A percentile compares a stretch with the other conserved stretches of the same genome.
Conservation (phyloP, 2,888 invertebrate species). For the Baronia brevicornis region DNA sequence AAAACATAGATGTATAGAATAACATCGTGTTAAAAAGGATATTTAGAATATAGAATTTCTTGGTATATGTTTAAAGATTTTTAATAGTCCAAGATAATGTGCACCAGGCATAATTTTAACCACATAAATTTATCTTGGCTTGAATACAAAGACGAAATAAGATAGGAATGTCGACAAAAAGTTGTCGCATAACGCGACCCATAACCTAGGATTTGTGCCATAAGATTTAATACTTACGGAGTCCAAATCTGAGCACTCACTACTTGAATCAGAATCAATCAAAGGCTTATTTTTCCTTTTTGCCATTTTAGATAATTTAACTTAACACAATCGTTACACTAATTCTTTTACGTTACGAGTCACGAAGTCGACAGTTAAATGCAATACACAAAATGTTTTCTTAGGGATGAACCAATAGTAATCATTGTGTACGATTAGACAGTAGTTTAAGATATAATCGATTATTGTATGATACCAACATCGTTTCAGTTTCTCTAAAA, state of each 20-base stretch:
- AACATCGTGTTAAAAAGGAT: conserved; percentile 21
- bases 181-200: conserved; percentile 28
- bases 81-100: conserved; percentile 26
- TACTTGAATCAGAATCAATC: conserved; percentile 89
- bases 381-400: conserved; percentile 18
- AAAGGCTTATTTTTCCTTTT: conserved; percentile 89
- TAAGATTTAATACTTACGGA: conserved; percentile 80
- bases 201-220: conserved; percentile 40
- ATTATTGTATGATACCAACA: too few species aligned
- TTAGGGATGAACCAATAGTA: too few species aligned
- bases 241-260: conserved; percentile 88
- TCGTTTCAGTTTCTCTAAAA: too few species aligned
- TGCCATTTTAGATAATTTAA: conserved; percentile 75
- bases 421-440: too few species aligned
- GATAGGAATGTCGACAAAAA: conserved; percentile 52
- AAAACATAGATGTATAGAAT: conserved; percentile 22
- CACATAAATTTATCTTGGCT: conserved; percentile 57
- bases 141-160: conserved; percentile 56
- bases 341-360: conserved; percentile 24
- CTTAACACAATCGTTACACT: conserved; percentile 21
- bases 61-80: conserved; percentile 7
- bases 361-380: conserved; percentile 29
- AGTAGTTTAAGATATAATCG: too few species aligned
- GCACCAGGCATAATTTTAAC: conserved; percentile 40
- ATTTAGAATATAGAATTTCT: conserved; percentile 3